These are phyloP conservation scores for Petaurus breviceps DNA, from an alignment of 2,113 vertebrate genomes.

Conservation along the genomic window DNA sequence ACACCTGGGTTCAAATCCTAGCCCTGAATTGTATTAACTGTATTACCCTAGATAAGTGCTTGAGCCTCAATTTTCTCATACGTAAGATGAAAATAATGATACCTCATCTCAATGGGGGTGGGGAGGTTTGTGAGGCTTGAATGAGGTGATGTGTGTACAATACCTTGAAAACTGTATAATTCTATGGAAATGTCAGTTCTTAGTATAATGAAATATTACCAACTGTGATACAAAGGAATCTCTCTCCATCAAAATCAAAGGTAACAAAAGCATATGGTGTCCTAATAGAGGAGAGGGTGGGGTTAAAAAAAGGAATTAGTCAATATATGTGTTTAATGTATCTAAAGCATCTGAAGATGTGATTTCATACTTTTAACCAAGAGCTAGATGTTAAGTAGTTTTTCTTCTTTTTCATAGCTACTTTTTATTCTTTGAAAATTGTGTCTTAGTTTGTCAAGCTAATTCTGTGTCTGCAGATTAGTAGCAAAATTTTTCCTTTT, in stretches of 20 bases:
- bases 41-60: neutral
- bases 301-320: neutral
- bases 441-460: constrained; percentile 29
- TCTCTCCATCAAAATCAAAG: neutral
- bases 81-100: neutral
- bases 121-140: neutral
- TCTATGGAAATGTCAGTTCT: neutral
- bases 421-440: neutral
- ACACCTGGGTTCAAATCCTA: neutral
- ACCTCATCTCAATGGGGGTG: no score
- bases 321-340: neutral
- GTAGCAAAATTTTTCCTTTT: constrained; percentile 6
- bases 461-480: neutral
- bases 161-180: neutral
- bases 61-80: neutral
- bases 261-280: neutral
- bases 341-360: neutral
- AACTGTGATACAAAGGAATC: neutral
- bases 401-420: neutral
- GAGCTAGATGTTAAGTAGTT: neutral
- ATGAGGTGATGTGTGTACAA: neutral
- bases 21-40: neutral
- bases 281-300: neutral
- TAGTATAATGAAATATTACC: neutral
- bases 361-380: neutral